These are phyloP conservation scores for Cataglyphis cursor DNA, from an alignment of 2,888 invertebrate genomes.

Conservation along the genomic window DNA sequence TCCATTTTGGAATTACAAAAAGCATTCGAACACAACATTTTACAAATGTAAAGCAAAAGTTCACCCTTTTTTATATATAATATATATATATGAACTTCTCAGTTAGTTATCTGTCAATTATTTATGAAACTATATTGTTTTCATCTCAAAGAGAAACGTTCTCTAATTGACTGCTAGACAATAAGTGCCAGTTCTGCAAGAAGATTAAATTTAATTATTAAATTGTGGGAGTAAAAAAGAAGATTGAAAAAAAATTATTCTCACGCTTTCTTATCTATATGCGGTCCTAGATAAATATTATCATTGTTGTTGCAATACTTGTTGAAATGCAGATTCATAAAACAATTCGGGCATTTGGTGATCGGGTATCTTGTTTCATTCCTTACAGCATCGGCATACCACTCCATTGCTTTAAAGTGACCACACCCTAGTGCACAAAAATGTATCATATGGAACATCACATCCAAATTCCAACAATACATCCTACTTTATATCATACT, in stretches of 20 bases:
- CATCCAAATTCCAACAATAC: background rate
- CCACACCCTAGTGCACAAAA: background rate
- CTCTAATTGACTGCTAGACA: background rate
- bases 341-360: conserved; percentile 1
- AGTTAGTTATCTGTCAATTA: background rate
- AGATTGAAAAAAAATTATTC: background rate
- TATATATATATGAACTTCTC: background rate
- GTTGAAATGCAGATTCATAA: background rate
- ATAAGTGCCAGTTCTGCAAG: background rate
- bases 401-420: background rate
- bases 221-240: background rate
- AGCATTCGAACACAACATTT: too few species aligned
- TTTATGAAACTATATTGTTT: background rate
- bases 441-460: background rate
- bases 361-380: background rate
- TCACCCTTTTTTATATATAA: too few species aligned
- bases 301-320: background rate
- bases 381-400: background rate
- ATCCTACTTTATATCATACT: background rate
- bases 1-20: too few species aligned
- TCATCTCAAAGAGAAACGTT: background rate
- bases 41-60: too few species aligned
- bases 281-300: background rate
- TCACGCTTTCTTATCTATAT: background rate
- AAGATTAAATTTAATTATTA: conserved; percentile 9